Evolutionary conservation across 1,140 invertebrate genomes (phyloP).

Genomic region (Cephus cinctus): DNA sequence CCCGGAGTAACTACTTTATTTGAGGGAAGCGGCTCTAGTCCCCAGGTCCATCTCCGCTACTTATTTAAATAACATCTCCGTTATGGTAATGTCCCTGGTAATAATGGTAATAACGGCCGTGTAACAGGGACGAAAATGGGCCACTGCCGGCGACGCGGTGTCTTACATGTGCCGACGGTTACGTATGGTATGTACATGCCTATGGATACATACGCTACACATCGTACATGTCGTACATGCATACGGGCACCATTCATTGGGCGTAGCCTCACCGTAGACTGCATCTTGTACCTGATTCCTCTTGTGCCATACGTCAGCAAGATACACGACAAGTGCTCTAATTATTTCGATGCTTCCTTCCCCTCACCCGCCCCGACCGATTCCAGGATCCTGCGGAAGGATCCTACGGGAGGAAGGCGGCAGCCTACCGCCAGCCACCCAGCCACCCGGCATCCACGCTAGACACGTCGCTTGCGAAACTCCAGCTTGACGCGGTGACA

Average conservation of each 20-base stretch:
- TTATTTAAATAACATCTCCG: conserved; percentile 37
- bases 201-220: too few relatives aligned
- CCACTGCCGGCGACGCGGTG: conserved; percentile 25
- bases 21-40: conserved; percentile 21
- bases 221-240: conserved; percentile 22
- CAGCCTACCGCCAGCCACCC: too few relatives aligned
- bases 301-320: too few relatives aligned
- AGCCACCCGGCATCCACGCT: conserved; percentile 15
- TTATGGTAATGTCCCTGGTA: conserved; percentile 37
- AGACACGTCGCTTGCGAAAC: conserved; percentile 33
- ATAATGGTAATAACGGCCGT: conserved; percentile 36
- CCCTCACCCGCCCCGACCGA: too few relatives aligned
- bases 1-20: too few relatives aligned
- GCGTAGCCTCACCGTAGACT: too few relatives aligned
- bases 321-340: too few relatives aligned
- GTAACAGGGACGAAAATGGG: conserved; percentile 35
- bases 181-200: conserved; percentile 22
- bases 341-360: too few relatives aligned
- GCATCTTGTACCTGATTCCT: too few relatives aligned
- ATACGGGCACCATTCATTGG: conserved; percentile 12
- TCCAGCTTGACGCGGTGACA: conserved; percentile 32
- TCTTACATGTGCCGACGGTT: conserved; percentile 21
- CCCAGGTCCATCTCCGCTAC: conserved; percentile 18
- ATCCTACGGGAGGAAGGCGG: too few relatives aligned
- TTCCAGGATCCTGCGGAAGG: too few relatives aligned